A percentile compares a stretch with the other conserved stretches of the same genome.
Evolutionary conservation across 2,113 vertebrate species (phyloP).

Genomic region (Narcine bancroftii): DNA sequence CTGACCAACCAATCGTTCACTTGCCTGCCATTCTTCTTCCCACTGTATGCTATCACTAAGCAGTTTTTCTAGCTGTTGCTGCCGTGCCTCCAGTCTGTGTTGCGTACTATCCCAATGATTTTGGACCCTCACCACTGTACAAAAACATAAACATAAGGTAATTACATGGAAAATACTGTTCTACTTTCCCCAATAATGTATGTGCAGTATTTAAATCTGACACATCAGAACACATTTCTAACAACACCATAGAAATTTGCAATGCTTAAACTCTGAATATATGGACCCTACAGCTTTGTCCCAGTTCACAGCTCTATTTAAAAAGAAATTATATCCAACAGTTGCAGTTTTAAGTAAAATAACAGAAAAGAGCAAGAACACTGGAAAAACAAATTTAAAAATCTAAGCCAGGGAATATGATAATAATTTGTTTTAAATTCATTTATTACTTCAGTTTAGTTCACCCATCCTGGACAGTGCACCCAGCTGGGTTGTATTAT

Average conservation of each 20-base stretch:
- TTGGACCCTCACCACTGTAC: slow-evolving; percentile 79
- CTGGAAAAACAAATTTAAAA: not conserved
- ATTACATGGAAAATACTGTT: not conserved
- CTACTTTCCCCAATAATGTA: not conserved
- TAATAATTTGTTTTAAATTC: not conserved
- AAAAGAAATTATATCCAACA: not conserved
- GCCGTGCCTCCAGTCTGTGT: slow-evolving; percentile 73
- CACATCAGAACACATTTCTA: not conserved
- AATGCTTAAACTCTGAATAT: not conserved
- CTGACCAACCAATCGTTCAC: slow-evolving; percentile 72
- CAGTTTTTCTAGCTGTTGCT: slow-evolving; percentile 81
- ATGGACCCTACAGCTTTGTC: not conserved
- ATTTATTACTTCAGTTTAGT: not conserved
- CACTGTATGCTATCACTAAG: slow-evolving; percentile 76
- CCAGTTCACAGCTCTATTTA: not conserved
- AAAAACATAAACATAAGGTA: slow-evolving; percentile 21
- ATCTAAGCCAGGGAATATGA: too few relatives aligned
- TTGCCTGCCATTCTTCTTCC: slow-evolving; percentile 72
- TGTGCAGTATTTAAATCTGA: not conserved
- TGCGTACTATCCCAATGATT: slow-evolving; percentile 88
- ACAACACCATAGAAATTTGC: not conserved
- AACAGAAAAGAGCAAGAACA: not conserved
- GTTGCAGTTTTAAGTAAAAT: not conserved
- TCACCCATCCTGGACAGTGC: too few relatives aligned
- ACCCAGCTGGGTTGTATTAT: too few relatives aligned